These are phyloP conservation scores for Copsychus sechellarum DNA, from an alignment of 2,113 vertebrate genomes.

Conservation along the genomic window DNA sequence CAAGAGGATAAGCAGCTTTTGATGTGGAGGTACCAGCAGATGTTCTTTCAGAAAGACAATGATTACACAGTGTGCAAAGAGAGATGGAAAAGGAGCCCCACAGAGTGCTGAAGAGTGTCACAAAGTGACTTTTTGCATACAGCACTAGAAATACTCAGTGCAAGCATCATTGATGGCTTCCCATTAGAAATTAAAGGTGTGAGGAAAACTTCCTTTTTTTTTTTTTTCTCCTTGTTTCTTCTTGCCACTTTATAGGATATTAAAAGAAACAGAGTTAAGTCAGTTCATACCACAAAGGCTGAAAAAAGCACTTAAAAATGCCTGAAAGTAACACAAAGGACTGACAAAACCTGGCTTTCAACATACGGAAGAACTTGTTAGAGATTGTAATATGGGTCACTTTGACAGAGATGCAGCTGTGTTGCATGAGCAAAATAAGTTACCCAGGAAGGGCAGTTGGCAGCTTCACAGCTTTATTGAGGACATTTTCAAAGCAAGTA, in stretches of 20 bases:
- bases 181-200: not conserved
- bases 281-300: not conserved
- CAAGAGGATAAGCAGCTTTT: slow-evolving; percentile 62
- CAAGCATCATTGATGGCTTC: not conserved
- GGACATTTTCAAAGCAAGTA: not conserved
- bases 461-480: not conserved
- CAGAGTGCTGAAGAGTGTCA: slow-evolving; percentile 2
- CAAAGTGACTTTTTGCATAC: not conserved
- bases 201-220: not conserved
- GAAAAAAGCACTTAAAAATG: not conserved
- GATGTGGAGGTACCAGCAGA: slow-evolving; percentile 51
- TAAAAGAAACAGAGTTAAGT: not conserved
- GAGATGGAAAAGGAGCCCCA: slow-evolving; percentile 44
- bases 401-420: not conserved
- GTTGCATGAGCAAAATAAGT: not conserved
- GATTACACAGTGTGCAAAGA: slow-evolving; percentile 46
- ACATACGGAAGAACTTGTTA: not conserved
- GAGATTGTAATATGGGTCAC: not conserved
- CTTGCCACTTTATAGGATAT: not conserved
- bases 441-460: not conserved
- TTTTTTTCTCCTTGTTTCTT: not conserved
- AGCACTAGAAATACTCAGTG: not conserved
- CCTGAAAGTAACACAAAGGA: not conserved
- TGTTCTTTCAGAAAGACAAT: slow-evolving; percentile 54
- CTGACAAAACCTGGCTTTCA: not conserved